Base-by-base conservation (phyloP, 2,797 vertebrate species). In the Alosa sapidissima region DNA sequence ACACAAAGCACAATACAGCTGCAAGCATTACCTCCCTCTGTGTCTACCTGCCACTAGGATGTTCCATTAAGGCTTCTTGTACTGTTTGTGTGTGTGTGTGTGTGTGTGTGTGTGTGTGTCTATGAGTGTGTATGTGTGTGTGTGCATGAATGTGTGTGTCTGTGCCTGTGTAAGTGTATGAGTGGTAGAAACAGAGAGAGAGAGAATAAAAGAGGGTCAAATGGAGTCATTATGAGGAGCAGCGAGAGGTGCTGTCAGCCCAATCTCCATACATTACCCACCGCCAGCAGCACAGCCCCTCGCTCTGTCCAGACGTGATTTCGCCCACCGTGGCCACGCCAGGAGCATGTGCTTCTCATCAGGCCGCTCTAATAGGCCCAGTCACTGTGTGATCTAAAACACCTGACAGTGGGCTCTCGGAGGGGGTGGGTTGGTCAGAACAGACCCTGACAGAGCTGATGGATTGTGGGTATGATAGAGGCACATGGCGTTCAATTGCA, bases 341-440 rank as follows among this genome's bases (percentile, higher is more conserved):
- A 87, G 84, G 60, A 81, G 89, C 88, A 88, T 89, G 86, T 89
- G 90, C 82, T 89, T 88, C 81, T 89, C 87, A 89, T 89, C 87
- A 88, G 81, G 82, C 9, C 28, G 65, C 72, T 84, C 62, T 84
- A 88, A 85, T 83, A 82, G 86, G 86, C 86, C 85, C 49, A 21
- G 78, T 83, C 47, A 82, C 52, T 81, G 75, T 58, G 55, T 83
- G 84, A 85, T 86, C 54, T 54, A 85, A 85, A 84, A 86, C 84
- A 85, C 24, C 60, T 60, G 72, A 88, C 84, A 49, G 86, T 9
- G 49, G 81, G 86, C 83, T 81, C 72, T 72, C 84, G 82, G 82
- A 8, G 41, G 5, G 36, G 41, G 36, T 1, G 72, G 72, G 72
- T 2, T 4, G 6, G 16, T 21, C 36, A 47, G 72, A 16, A 21